Percentiles rank a stretch among this genome's conserved stretches.
Conservation (phyloP, 2,888 invertebrate genomes). For the Lasioglossum malachurum region DNA sequence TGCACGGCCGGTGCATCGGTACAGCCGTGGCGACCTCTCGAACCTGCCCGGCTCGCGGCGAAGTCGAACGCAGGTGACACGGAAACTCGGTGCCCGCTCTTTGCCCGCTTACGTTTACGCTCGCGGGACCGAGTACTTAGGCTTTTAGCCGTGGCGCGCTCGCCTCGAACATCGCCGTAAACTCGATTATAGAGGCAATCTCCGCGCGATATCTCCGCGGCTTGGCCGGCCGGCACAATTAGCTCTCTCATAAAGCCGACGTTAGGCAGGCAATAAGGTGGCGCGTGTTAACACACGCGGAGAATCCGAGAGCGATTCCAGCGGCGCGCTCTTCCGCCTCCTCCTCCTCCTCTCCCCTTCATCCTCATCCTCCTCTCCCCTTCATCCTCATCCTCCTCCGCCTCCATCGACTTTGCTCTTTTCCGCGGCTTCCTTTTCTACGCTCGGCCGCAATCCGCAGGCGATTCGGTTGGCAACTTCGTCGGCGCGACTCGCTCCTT, state of each 20-base stretch:
- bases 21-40: constrained; percentile 4
- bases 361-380: too few species aligned
- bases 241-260: constrained; percentile 72
- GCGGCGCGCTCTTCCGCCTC: constrained; percentile 39
- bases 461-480: constrained; percentile 62
- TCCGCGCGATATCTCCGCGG: constrained; percentile 64
- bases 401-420: constrained; percentile 10
- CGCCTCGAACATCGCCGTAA: constrained; percentile 59
- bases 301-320: constrained; percentile 62
- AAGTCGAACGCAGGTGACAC: constrained; percentile 46
- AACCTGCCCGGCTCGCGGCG: constrained; percentile 17
- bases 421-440: constrained; percentile 38
- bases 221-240: constrained; percentile 66
- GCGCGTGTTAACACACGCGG: constrained; percentile 74
- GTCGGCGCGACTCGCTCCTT: constrained; percentile 64
- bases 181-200: constrained; percentile 74
- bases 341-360: neutral
- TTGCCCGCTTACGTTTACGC: neutral
- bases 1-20: constrained; percentile 20
- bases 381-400: neutral
- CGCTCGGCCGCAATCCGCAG: constrained; percentile 20
- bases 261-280: constrained; percentile 66
- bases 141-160: constrained; percentile 43
- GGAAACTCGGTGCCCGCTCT: constrained; percentile 22
- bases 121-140: constrained; percentile 2